These are phyloP conservation scores for Eristalis arbustorum DNA, from an alignment of 2,888 invertebrate species.

Conservation along the genomic window DNA sequence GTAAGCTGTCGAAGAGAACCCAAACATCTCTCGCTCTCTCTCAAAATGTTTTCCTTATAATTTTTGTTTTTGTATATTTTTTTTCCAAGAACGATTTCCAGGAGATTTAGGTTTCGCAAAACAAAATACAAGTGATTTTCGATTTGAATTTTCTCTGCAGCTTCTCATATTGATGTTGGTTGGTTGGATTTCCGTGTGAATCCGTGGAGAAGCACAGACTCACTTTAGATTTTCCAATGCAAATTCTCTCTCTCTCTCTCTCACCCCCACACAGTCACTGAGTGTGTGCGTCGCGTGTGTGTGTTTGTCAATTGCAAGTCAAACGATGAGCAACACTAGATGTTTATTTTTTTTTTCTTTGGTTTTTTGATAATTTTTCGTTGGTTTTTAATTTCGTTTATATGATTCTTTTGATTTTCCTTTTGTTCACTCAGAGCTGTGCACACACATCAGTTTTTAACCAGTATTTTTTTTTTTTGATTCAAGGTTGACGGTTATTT, in stretches of 20 bases:
- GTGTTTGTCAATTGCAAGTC: conserved; percentile 19
- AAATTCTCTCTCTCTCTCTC: conserved; percentile 26
- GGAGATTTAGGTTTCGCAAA: conserved; percentile 72
- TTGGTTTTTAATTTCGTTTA: conserved; percentile 15
- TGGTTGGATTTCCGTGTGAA: conserved; percentile 9
- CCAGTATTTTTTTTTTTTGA: background rate
- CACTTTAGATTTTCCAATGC: conserved; percentile 11
- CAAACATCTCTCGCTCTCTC: too few species aligned
- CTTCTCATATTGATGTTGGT: conserved; percentile 16
- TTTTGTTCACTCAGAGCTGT: too few species aligned
- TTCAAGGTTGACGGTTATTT: conserved; percentile 6
- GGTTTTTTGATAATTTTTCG: conserved; percentile 4
- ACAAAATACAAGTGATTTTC: conserved; percentile 55
- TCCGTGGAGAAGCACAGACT: conserved; percentile 13
- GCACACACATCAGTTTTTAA: background rate
- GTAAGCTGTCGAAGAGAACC: conserved; percentile 79
- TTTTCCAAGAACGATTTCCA: conserved; percentile 73
- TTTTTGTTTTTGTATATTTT: conserved; percentile 41
- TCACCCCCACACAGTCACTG: conserved; percentile 3
- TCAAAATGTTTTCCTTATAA: conserved; percentile 22
- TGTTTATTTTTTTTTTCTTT: conserved; percentile 25
- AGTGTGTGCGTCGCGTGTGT: background rate
- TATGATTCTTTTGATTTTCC: background rate
- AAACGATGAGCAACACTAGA: conserved; percentile 37
- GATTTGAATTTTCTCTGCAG: background rate